Evolutionary conservation across 2,888 invertebrate species (phyloP).

Genomic region (Dichetophora obliterata): DNA sequence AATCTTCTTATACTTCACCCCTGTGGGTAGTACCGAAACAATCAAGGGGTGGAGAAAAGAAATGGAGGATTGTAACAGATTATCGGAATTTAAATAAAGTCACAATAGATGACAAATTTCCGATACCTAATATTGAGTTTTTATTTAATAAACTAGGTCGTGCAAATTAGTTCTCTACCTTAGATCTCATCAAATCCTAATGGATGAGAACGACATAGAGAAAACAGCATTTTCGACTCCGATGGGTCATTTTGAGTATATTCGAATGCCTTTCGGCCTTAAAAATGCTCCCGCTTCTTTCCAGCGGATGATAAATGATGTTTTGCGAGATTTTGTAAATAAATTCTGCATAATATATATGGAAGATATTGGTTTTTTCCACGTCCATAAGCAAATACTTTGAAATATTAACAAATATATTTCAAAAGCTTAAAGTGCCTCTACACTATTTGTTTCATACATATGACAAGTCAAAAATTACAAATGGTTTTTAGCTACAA

Average conservation of each 20-base stretch:
- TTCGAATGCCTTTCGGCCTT: conserved; percentile 26
- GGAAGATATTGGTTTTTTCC: conserved; percentile 26
- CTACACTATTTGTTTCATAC: too few species aligned
- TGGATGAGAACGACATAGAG: conserved; percentile 12
- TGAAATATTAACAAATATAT: conserved; percentile 4
- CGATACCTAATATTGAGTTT: conserved; percentile 12
- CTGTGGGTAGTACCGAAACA: not conserved
- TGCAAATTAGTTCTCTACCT: conserved; percentile 15
- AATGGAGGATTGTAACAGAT: conserved; percentile 23
- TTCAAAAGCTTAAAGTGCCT: conserved; percentile 11
- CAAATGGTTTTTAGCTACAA: too few species aligned
- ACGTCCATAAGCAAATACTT: conserved; percentile 22
- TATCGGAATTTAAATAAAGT: conserved; percentile 27
- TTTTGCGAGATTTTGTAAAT: conserved; percentile 19
- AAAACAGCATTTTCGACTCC: conserved; percentile 30
- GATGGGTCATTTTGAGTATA: conserved; percentile 10
- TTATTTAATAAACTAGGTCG: conserved; percentile 27
- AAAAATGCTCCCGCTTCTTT: conserved; percentile 31
- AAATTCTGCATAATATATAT: conserved; percentile 27
- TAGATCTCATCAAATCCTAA: conserved; percentile 23
- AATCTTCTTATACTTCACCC: too few species aligned
- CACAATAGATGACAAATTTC: conserved; percentile 33
- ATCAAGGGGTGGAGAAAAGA: not conserved
- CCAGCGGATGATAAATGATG: conserved; percentile 17
- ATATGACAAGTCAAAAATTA: too few species aligned